Percentiles rank a stretch among this genome's conserved stretches.
These are phyloP conservation scores for Betta splendens DNA, from an alignment of 2,797 vertebrate genomes.

Conservation along the genomic window DNA sequence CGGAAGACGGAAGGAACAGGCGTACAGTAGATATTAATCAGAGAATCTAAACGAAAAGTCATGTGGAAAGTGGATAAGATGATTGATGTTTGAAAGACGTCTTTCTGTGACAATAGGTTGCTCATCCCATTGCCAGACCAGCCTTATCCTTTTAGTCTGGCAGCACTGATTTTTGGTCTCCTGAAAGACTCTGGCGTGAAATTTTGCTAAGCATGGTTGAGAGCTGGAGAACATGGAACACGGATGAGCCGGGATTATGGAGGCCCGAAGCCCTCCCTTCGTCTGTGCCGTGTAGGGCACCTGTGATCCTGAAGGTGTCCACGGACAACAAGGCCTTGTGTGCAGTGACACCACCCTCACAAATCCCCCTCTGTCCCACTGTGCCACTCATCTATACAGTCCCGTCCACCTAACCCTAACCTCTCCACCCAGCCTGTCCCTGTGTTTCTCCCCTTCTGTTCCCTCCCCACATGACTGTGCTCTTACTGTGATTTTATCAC, in stretches of 20 bases:
- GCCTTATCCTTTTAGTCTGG: slow-evolving; percentile 79
- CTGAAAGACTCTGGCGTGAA: slow-evolving; percentile 74
- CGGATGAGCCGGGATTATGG: slow-evolving; percentile 83
- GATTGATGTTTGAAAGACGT: too few species aligned
- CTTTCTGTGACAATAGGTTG: slow-evolving; percentile 71
- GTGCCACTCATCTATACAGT: slow-evolving; percentile 52
- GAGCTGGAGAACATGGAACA: slow-evolving; percentile 77
- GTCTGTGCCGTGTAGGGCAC: slow-evolving; percentile 70
- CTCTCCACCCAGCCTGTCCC: slow-evolving; percentile 42
- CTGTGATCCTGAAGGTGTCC: slow-evolving; percentile 81
- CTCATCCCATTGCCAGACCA: slow-evolving; percentile 72
- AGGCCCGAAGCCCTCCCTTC: slow-evolving; percentile 75
- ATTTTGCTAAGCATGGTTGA: slow-evolving; percentile 79
- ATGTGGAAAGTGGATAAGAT: slow-evolving; percentile 32
- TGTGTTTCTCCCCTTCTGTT: slow-evolving; percentile 43
- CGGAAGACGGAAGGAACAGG: slow-evolving; percentile 20
- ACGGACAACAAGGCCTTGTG: slow-evolving; percentile 45
- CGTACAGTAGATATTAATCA: slow-evolving; percentile 7
- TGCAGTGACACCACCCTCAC: slow-evolving; percentile 36
- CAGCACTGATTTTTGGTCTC: slow-evolving; percentile 71
- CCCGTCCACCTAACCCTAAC: slow-evolving; percentile 44
- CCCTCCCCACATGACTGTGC: slow-evolving; percentile 49
- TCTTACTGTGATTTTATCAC: slow-evolving; percentile 61
- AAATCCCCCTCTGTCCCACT: slow-evolving; percentile 60
- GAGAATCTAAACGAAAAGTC: slow-evolving; percentile 13